Evolutionary conservation across 2,113 vertebrate genomes (phyloP), one percentile per base, ranked within the genome.

Genomic region (Ammospiza caudacuta): DNA sequence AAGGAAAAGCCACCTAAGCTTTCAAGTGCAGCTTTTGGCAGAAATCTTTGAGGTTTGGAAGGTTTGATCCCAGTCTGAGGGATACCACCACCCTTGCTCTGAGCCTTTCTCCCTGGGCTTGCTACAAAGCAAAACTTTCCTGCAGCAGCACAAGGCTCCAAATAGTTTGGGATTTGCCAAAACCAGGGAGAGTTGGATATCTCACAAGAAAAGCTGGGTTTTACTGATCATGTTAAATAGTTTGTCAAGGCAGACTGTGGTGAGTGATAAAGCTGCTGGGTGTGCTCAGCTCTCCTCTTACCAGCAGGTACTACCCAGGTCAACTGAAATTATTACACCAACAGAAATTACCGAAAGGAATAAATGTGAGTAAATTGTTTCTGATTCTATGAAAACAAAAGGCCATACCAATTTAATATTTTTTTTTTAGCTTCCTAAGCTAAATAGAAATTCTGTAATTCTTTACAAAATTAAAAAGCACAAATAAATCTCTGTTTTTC

Each of bases 281-380:
- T 43, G 5, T 2, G 86, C 84, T 85, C 97, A 96, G 89, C 8
- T 93, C 91, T 46, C 47, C 57, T 80, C 93, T 95, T 93, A 89
- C 67, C 95, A 78, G 94, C 96, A 98, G 97, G 96, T 97, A 95
- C 87, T 79, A 47, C 93, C 96, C 92, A 91, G 93, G 92, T 95
- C 95, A 94, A 64, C 68, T 74, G 89, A 88, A 95, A 97, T 95
- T 82, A 95, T 66, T 91, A 57, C 35, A 69, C 84, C 94, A 90
- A 72, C 90, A 77, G 87, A 83, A 95, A 97, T 87, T 82, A 94
- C 69, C 87, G 9, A 27, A 29, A 69, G 92, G 93, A 94, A 78
- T 85, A 91, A 83, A 95, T 29, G 80, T 14, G 79, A 97, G 68
- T 52, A 77, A 83, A 59, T 31, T 18, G 27, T 33, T 52, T 22